phyloP scores from a whole-genome alignment of 2,113 vertebrate species.

The Cynopterus brachyotis region DNA sequence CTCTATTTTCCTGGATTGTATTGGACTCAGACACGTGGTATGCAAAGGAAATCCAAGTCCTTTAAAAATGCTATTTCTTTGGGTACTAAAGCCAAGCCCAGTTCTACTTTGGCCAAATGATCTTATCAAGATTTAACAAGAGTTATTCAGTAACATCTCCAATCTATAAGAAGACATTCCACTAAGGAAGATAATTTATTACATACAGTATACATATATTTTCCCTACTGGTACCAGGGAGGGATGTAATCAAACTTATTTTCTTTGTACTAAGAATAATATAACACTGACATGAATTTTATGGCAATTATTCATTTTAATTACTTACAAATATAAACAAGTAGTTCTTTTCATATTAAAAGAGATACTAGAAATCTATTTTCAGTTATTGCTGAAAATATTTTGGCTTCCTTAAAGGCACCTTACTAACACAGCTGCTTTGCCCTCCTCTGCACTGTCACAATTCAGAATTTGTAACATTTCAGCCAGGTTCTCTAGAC shows the following conservation, averaged over 20 bases:
- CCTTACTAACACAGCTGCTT: conserved; percentile 34
- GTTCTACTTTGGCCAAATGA: conserved; percentile 65
- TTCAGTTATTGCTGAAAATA: conserved; percentile 61
- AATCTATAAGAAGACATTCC: conserved; percentile 52
- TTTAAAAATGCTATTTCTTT: conserved; percentile 72
- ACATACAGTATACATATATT: background rate
- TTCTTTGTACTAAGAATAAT: conserved; percentile 42
- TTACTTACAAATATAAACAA: conserved; percentile 65
- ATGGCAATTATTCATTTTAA: conserved; percentile 40
- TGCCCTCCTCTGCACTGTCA: conserved; percentile 28
- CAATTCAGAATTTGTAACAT: conserved; percentile 72
- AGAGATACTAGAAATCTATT: conserved; percentile 33
- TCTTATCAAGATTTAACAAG: conserved; percentile 77
- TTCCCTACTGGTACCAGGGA: background rate
- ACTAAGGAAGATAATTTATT: conserved; percentile 65
- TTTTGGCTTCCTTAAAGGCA: conserved; percentile 56
- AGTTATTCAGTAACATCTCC: conserved; percentile 67
- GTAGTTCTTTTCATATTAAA: conserved; percentile 51
- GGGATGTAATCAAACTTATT: conserved; percentile 55
- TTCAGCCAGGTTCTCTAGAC: conserved; percentile 76
- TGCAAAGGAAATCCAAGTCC: conserved; percentile 73
- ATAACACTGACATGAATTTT: conserved; percentile 30
- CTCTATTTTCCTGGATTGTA: conserved; percentile 73
- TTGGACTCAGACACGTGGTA: conserved; percentile 63
- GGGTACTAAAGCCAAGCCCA: conserved; percentile 63